Percentiles rank a stretch among this genome's conserved stretches.
Conservation (phyloP, 2,888 invertebrate species). For the Clitarchus hookeri region DNA sequence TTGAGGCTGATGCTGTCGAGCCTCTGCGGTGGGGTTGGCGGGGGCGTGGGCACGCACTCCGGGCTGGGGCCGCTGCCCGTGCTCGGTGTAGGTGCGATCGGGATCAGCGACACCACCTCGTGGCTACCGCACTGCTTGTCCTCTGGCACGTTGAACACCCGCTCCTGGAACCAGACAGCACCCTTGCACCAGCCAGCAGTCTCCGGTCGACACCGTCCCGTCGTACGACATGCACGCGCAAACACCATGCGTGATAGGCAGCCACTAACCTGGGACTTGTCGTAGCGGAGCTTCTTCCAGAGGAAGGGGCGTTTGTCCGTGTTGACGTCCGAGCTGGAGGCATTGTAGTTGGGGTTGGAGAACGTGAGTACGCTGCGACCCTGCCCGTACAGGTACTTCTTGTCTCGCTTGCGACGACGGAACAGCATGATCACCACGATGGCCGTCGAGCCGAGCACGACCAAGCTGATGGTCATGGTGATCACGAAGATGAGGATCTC, state of each 20-base stretch:
- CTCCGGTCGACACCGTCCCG: no score
- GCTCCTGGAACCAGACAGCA: constrained; percentile 55
- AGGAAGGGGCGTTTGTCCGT: constrained; percentile 64
- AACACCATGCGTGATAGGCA: no score
- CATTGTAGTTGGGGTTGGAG: constrained; percentile 86
- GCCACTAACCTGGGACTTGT: constrained; percentile 69
- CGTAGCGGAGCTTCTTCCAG: constrained; percentile 79
- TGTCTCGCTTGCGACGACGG: constrained; percentile 56
- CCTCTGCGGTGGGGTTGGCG: constrained; percentile 61
- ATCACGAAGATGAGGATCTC: constrained; percentile 32
- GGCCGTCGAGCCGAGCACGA: constrained; percentile 27
- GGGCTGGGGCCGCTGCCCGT: constrained; percentile 59
- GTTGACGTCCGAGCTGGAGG: constrained; percentile 58
- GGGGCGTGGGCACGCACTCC: constrained; percentile 59
- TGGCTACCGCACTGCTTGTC: constrained; percentile 57
- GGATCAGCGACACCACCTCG: constrained; percentile 71
- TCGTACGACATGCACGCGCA: no score
- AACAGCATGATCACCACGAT: constrained; percentile 51
- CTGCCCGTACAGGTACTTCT: constrained; percentile 59
- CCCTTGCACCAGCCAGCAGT: no score
- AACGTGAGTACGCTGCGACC: constrained; percentile 79
- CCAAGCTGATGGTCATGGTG: constrained; percentile 30
- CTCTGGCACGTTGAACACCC: constrained; percentile 59
- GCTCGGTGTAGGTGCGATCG: constrained; percentile 62
- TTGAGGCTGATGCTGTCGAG: constrained; percentile 58